Evolutionary conservation across 2,113 vertebrate genomes (phyloP), one percentile per base, ranked within the genome.

Genomic region (Lasiurus cinereus): DNA sequence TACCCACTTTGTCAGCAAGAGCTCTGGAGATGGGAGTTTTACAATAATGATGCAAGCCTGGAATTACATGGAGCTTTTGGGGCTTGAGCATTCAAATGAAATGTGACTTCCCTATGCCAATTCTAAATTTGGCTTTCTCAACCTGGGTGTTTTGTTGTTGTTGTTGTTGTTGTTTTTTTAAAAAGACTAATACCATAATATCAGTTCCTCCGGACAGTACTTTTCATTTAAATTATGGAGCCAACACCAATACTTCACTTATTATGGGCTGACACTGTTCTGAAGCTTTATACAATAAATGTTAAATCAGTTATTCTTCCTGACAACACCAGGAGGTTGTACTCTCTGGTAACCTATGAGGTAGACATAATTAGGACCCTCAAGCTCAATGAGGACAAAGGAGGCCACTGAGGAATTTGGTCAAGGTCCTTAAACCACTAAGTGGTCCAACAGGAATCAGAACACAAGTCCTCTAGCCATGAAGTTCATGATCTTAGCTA

Each of bases 1-100:
- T 78, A 92, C 33, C 76, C 64, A 92, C 27, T 91, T 90, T 91
- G 66, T 96, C 69, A 93, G 77, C 33, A 94, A 92, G 64, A 16
- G 18, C 46, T 62, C 89, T 56, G 27, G 48, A 78, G 69, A 62
- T 27, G 27, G 73, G 59, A 93, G 54, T 92, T 84, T 94, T 59
- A 90, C 93, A 93, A 83, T 67, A 90, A 83, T 78, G 59, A 88
- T 77, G 52, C 59, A 83, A 46, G 72, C 59, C 59, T 82, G 76
- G 19, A 82, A 82, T 69, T 91, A 76, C 46, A 52, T 33, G n/a
- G 85, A 74, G 43, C 46, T 88, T 73, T 70, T 39, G 70, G 15
- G 50, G 50, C 33, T 54, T 39, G 54, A 87, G 21, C 24, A 85
- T 92, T 76, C 50, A 79, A 82, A 91, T 74, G 83, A 85, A 94